These are phyloP conservation scores for Telmatherina bonti DNA, from an alignment of 2,797 vertebrate genomes.

Conservation along the genomic window DNA sequence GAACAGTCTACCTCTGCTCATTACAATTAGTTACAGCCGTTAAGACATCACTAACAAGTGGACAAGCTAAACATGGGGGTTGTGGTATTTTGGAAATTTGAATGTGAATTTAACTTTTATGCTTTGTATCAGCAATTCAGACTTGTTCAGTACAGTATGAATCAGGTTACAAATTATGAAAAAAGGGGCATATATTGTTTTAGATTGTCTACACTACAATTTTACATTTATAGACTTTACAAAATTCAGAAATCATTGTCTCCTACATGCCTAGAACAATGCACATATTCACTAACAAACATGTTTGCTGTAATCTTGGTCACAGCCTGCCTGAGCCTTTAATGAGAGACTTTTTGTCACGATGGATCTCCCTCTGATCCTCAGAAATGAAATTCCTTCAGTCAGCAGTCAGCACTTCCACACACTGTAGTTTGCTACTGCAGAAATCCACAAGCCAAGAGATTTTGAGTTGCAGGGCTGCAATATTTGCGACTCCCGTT, in stretches of 20 bases:
- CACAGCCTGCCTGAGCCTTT: constrained; percentile 73
- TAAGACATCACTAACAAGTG: constrained; percentile 72
- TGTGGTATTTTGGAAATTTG: constrained; percentile 66
- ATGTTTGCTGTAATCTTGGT: constrained; percentile 69
- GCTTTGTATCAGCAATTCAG: constrained; percentile 7
- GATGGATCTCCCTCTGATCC: constrained; percentile 72
- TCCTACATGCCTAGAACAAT: constrained; percentile 31
- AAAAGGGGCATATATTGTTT: not conserved
- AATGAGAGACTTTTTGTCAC: constrained; percentile 74
- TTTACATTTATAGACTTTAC: constrained; percentile 16
- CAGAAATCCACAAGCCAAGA: constrained; percentile 70
- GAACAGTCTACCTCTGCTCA: constrained; percentile 67
- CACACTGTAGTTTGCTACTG: constrained; percentile 72
- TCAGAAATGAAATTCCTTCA: constrained; percentile 66
- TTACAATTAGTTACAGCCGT: constrained; percentile 66
- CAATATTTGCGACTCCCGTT: constrained; percentile 73
- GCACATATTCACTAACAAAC: constrained; percentile 59
- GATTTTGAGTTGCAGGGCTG: constrained; percentile 64
- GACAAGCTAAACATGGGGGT: constrained; percentile 59
- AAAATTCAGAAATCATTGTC: constrained; percentile 34
- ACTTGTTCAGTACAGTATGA: constrained; percentile 15
- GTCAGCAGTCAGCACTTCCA: constrained; percentile 77
- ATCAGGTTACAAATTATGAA: constrained; percentile 18
- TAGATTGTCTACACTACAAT: not conserved
- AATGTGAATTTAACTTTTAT: constrained; percentile 48